Evolutionary conservation across 1,140 invertebrate genomes (phyloP).

Genomic region (Geopemphigus sp.): DNA sequence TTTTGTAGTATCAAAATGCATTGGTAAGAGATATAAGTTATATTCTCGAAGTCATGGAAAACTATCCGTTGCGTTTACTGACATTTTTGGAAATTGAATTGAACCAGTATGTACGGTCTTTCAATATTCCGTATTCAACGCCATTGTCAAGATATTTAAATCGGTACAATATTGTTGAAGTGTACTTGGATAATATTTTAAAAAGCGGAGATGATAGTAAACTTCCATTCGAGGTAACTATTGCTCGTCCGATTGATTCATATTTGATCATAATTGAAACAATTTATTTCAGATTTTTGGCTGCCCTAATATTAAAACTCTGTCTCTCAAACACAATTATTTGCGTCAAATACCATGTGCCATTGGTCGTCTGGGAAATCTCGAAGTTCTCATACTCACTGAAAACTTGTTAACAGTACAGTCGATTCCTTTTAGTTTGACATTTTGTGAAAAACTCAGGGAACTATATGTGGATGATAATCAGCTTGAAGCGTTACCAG

Average conservation of each 20-base stretch:
- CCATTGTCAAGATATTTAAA: conserved; percentile 51
- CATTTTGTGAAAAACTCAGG: conserved; percentile 56
- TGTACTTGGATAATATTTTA: conserved; percentile 51
- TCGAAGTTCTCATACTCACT: conserved; percentile 58
- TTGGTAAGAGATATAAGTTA: neutral
- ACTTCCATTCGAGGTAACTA: conserved; percentile 51
- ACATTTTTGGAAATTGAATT: conserved; percentile 37
- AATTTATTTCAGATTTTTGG: conserved; percentile 57
- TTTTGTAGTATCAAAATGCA: neutral
- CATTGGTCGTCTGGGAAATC: conserved; percentile 57
- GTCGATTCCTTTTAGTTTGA: conserved; percentile 59
- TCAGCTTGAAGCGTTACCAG: conserved; percentile 59
- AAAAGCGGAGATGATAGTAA: conserved; percentile 50
- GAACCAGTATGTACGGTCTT: conserved; percentile 4
- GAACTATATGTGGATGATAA: conserved; percentile 59
- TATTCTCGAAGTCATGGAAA: conserved; percentile 20
- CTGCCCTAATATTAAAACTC: conserved; percentile 54
- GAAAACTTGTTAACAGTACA: conserved; percentile 59
- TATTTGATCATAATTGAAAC: neutral
- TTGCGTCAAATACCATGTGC: conserved; percentile 57
- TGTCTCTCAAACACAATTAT: conserved; percentile 59
- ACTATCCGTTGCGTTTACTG: conserved; percentile 25
- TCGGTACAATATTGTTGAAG: conserved; percentile 51
- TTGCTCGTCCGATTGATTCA: neutral
- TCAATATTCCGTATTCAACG: conserved; percentile 42